Conservation (phyloP, 2,888 invertebrate species). For the Aspidiotus destructor region DNA sequence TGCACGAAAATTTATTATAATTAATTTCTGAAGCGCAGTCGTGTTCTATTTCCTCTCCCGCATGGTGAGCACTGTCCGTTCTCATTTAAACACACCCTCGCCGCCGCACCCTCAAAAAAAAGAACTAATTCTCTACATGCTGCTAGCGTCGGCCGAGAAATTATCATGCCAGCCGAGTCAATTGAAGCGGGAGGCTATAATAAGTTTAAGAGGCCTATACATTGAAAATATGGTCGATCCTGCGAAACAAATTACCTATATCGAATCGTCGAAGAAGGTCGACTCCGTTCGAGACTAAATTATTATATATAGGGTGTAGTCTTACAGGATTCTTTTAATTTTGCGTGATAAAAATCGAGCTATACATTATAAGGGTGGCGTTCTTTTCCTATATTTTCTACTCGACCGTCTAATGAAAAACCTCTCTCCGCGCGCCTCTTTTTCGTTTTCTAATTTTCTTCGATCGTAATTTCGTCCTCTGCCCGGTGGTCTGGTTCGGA, state of each 20-base stretch:
- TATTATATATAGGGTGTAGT: not conserved
- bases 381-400: not conserved
- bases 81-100: no score
- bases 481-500: no score
- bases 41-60: no score
- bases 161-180: constrained; percentile 1
- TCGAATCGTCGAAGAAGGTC: constrained; percentile 4
- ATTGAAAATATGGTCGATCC: constrained; percentile 1
- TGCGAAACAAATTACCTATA: constrained; percentile 4
- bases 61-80: no score
- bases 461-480: no score
- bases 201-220: not conserved
- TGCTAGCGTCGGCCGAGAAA: not conserved
- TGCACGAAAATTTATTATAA: no score
- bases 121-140: no score
- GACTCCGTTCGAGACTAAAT: not conserved
- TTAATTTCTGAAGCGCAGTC: no score
- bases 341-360: not conserved
- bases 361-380: not conserved
- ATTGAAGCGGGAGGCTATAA: not conserved
- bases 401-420: constrained; percentile 1
- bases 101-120: no score
- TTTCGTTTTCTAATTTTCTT: not conserved
- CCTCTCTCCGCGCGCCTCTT: not conserved
- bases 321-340: not conserved